phyloP scores from a whole-genome alignment of 2,797 vertebrate species.

The Ptychadena robeensis region DNA sequence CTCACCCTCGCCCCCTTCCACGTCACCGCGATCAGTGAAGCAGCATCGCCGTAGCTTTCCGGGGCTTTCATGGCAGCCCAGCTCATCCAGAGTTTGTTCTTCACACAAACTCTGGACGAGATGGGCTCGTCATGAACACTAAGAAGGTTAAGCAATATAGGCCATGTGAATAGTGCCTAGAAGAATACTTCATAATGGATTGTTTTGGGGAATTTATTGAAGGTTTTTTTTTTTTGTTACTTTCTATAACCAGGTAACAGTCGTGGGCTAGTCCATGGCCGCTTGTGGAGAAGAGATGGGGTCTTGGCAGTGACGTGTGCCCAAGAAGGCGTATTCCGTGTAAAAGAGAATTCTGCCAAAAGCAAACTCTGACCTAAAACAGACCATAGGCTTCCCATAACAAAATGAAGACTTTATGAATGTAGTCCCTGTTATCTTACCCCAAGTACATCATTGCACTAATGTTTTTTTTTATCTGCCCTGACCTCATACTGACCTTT shows the following conservation, averaged over 20 bases:
- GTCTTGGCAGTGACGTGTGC: conserved; percentile 88
- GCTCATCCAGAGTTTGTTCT: no score
- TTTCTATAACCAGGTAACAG: conserved; percentile 67
- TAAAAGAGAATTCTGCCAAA: conserved; percentile 64
- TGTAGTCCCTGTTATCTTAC: background rate
- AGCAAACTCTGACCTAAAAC: conserved; percentile 81
- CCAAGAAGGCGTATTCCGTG: conserved; percentile 90
- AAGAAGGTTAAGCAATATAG: no score
- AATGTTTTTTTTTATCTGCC: background rate
- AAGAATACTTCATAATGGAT: background rate
- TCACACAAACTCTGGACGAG: no score
- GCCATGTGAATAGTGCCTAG: background rate
- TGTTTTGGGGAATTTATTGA: background rate
- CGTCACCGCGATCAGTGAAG: no score
- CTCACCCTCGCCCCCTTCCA: no score
- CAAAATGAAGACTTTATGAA: background rate
- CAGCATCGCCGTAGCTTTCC: no score
- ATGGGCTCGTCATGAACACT: no score
- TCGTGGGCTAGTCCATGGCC: conserved; percentile 88
- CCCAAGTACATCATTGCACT: background rate
- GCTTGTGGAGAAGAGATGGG: conserved; percentile 90
- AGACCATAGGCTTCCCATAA: background rate
- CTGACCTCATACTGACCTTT: no score
- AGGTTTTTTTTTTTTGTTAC: background rate
- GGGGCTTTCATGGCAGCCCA: no score